These are phyloP conservation scores for Equus quagga DNA, from an alignment of 2,113 vertebrate species.

Conservation along the genomic window DNA sequence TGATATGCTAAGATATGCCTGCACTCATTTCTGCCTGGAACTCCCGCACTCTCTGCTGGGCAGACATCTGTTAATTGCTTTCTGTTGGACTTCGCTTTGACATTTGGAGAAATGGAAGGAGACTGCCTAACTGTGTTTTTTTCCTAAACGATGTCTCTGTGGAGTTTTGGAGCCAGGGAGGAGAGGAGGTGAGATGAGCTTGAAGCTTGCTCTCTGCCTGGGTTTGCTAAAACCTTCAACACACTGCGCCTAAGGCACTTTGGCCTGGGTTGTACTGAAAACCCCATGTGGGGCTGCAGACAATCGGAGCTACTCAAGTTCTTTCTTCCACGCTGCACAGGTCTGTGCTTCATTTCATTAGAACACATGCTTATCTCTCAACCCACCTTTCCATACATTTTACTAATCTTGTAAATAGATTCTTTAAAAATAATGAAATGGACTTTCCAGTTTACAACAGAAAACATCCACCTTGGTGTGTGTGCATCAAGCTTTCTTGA, in stretches of 20 bases:
- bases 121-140: conserved; percentile 37
- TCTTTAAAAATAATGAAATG: conserved; percentile 31
- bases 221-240: neutral
- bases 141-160: conserved; percentile 56
- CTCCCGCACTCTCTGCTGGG: conserved; percentile 74
- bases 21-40: conserved; percentile 37
- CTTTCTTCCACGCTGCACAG: neutral
- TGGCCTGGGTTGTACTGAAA: conserved; percentile 63
- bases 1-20: conserved; percentile 62
- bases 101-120: conserved; percentile 75
- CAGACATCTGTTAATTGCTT: conserved; percentile 80
- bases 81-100: conserved; percentile 76
- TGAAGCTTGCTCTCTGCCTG: neutral
- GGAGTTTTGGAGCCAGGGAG: conserved; percentile 56
- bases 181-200: conserved; percentile 10
- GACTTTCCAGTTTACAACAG: neutral
- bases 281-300: neutral
- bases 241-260: neutral
- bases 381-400: neutral
- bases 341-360: neutral
- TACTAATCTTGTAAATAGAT: neutral
- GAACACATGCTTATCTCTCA: neutral
- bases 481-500: neutral
- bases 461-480: neutral
- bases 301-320: neutral